These are phyloP conservation scores for Drepana arcuata DNA, from an alignment of 1,140 invertebrate genomes.

Conservation along the genomic window DNA sequence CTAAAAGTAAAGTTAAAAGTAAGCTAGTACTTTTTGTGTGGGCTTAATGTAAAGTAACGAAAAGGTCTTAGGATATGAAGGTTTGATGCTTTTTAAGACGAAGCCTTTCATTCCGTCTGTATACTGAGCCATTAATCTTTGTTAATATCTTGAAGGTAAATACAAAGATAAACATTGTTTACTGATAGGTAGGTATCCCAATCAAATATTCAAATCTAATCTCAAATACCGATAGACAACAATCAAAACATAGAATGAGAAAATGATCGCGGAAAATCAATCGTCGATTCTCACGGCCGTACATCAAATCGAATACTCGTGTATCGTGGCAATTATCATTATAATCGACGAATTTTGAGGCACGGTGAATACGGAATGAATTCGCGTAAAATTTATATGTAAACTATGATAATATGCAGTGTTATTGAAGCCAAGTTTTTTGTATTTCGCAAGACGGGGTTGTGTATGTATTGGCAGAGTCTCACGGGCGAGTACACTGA, in stretches of 20 bases:
- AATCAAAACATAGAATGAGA: conserved; percentile 28
- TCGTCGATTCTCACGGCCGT: conserved; percentile 64
- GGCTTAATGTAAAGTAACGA: no score
- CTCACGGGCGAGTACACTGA: conserved; percentile 66
- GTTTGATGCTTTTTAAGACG: no score
- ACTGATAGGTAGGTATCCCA: no score
- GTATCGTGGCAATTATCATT: conserved; percentile 63
- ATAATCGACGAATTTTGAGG: conserved; percentile 59
- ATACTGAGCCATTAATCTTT: no score
- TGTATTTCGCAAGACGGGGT: conserved; percentile 31
- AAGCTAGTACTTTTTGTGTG: no score
- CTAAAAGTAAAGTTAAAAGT: no score
- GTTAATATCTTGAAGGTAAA: no score
- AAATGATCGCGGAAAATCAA: conserved; percentile 55
- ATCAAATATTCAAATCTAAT: conserved; percentile 29
- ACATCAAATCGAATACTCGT: conserved; percentile 60
- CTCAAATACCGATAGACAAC: conserved; percentile 26
- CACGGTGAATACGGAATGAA: conserved; percentile 62
- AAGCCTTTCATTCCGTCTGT: no score
- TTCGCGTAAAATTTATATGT: conserved; percentile 71
- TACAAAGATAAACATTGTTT: no score
- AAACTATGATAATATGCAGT: conserved; percentile 67
- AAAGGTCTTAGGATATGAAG: no score
- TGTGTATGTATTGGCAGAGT: conserved; percentile 33
- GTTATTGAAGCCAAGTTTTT: conserved; percentile 46